Conservation (phyloP, 2,797 vertebrate genomes). For the Mus minutoides region DNA sequence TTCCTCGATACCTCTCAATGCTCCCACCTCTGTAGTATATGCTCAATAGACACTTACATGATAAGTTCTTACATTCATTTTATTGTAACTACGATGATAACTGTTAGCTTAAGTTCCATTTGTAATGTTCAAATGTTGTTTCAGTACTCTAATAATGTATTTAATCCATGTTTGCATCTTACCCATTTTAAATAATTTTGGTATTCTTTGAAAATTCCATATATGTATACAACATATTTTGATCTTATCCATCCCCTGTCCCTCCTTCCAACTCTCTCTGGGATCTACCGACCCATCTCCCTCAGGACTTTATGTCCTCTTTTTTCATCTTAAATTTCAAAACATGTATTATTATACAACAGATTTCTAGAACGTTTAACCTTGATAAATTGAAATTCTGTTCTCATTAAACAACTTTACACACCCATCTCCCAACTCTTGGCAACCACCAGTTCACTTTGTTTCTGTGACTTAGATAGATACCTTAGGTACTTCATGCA, state of each 20-base stretch:
- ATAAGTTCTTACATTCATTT: conserved; percentile 34
- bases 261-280: not conserved
- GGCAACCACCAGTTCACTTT: not conserved
- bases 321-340: conserved; percentile 17
- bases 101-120: conserved; percentile 16
- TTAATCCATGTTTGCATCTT: not conserved
- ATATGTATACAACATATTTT: not conserved
- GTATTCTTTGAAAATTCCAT: not conserved
- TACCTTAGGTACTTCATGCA: not conserved
- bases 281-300: not conserved
- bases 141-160: conserved; percentile 35
- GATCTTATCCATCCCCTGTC: not conserved
- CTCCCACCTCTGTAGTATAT: not conserved
- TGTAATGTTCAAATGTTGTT: conserved; percentile 18
- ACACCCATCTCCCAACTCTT: not conserved
- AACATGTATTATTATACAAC: not conserved
- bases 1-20: conserved; percentile 16
- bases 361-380: not conserved
- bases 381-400: conserved; percentile 2
- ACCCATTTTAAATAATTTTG: not conserved
- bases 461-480: conserved; percentile 41
- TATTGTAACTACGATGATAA: not conserved
- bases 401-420: not conserved
- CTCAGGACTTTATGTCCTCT: not conserved
- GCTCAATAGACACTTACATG: not conserved